A percentile compares a stretch with the other conserved stretches of the same genome.
phyloP scores from a whole-genome alignment of 1,140 invertebrate species.

The Geopemphigus sp. region DNA sequence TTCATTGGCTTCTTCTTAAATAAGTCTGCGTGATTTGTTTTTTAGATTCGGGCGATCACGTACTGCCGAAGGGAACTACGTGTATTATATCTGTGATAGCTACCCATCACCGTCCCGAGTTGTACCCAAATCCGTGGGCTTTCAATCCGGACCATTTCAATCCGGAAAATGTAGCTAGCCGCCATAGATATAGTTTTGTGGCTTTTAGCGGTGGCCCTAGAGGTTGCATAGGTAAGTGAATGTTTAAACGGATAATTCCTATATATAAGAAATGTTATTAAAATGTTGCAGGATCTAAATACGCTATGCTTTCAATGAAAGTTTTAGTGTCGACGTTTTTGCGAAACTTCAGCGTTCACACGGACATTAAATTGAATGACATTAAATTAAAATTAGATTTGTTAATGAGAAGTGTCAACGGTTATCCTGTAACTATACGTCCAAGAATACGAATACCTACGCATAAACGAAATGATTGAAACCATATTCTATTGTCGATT shows the following conservation, averaged over 20 bases:
- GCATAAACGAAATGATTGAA: conserved; percentile 47
- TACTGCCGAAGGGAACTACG: conserved; percentile 64
- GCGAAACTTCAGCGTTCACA: conserved; percentile 51
- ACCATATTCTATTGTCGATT: too few relatives aligned
- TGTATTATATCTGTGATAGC: conserved; percentile 66
- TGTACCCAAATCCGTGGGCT: conserved; percentile 59
- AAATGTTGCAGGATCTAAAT: conserved; percentile 52
- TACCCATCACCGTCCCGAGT: conserved; percentile 58
- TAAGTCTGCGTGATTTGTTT: too few relatives aligned
- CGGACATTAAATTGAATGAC: conserved; percentile 51
- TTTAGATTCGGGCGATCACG: conserved; percentile 23
- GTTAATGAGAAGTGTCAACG: conserved; percentile 50
- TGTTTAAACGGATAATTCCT: too few relatives aligned
- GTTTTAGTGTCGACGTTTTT: conserved; percentile 51
- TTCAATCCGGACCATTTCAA: conserved; percentile 63
- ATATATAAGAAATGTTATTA: not conserved
- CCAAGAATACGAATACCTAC: conserved; percentile 46
- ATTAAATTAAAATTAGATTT: conserved; percentile 52
- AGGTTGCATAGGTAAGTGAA: conserved; percentile 58
- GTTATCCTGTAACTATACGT: conserved; percentile 50
- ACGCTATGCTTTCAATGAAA: conserved; percentile 52
- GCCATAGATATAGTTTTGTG: conserved; percentile 55
- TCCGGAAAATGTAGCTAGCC: conserved; percentile 56
- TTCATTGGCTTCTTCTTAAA: too few relatives aligned
- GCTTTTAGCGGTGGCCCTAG: conserved; percentile 59